Evolutionary conservation across 1,140 invertebrate species (phyloP), one percentile per base, ranked within the genome.

Genomic region (Dendrolimus punctatus): DNA sequence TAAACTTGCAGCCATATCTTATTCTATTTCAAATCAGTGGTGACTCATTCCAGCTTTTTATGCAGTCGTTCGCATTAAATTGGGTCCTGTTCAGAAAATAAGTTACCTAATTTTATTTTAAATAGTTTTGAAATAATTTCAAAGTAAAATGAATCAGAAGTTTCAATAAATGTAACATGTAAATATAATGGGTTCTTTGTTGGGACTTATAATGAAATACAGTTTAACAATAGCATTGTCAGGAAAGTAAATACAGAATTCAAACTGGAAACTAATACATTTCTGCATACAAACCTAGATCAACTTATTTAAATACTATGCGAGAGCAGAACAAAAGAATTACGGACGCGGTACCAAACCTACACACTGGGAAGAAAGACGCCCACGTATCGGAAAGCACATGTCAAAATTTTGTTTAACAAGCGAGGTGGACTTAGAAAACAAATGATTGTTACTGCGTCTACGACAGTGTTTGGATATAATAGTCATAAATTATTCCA

Each of bases 391-490:
- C 36, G 9, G 23, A 37, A 38, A n/a, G 39, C n/a, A 43, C 59
- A 62, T 68, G 68, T 77, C 72, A 71, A 74, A 68, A 69, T 71
- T 71, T 71, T 66, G 65, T 75, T 56, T 75, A 71, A 73, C 72
- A 75, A 67, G 65, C 58, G 54, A 69, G 57, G 60, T 68, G 61
- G 58, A 66, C 65, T 36, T 23, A 46, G 61, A 68, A 76, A 73
- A 74, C 70, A 74, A 73, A 73, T 71, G 66, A 67, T 55, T 68
- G 59, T 64, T 68, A 54, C 63, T 61, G 56, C 58, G 65, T 64
- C 61, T 64, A 62, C 62, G 56, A 56, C 59, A 59, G 59, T 67
- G 60, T 68, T 70, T 64, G 60, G 53, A 62, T 68, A 70, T 71
- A 66, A 73, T 70, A 68, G 62, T 57, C 64, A 72, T 76, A 70